phyloP scores from a whole-genome alignment of 2,113 vertebrate genomes.

The Elephantulus edwardii region DNA sequence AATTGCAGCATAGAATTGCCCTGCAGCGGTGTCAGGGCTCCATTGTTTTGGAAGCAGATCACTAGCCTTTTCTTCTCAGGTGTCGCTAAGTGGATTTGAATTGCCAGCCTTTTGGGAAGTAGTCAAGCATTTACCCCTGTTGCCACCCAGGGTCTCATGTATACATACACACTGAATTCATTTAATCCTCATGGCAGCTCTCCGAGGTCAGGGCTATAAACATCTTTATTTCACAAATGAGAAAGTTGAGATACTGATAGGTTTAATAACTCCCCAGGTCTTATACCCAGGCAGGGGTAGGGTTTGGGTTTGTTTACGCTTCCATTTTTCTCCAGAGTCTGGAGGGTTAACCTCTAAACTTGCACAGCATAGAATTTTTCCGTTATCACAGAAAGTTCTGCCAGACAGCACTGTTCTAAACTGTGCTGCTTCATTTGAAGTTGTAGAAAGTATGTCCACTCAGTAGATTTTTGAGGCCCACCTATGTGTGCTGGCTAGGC shows the following conservation, averaged over 20 bases:
- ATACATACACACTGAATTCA: neutral
- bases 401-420: neutral
- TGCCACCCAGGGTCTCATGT: neutral
- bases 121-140: neutral
- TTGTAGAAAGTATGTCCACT: neutral
- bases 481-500: neutral
- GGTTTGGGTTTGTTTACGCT: neutral
- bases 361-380: neutral
- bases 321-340: neutral
- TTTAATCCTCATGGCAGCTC: neutral
- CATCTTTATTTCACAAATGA: neutral
- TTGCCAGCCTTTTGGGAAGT: neutral
- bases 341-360: neutral
- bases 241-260: neutral
- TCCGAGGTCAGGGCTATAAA: neutral
- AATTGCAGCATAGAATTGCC: neutral
- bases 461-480: neutral
- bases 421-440: neutral
- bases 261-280: neutral
- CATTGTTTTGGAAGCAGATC: neutral
- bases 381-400: neutral
- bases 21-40: neutral
- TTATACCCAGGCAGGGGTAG: neutral
- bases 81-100: neutral
- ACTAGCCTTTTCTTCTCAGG: neutral